Evolutionary conservation across 2,113 vertebrate species (phyloP).

Genomic region (Hirundichthys speculiger): DNA sequence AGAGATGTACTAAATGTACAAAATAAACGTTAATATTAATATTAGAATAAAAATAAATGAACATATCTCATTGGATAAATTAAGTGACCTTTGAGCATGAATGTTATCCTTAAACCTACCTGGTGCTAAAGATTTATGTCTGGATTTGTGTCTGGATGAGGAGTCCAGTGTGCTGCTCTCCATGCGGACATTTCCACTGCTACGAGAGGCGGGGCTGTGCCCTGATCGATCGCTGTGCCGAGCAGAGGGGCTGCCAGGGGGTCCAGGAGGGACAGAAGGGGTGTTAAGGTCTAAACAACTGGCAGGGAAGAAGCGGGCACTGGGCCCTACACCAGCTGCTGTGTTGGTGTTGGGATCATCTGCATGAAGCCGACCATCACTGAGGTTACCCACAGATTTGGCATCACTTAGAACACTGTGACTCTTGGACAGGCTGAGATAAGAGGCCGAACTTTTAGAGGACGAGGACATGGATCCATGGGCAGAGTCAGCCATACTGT

Average conservation of each 20-base stretch:
- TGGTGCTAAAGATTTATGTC: constrained; percentile 69
- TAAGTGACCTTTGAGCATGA: background rate
- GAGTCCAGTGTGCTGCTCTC: constrained; percentile 94
- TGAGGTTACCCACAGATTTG: constrained; percentile 96
- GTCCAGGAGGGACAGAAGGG: constrained; percentile 59
- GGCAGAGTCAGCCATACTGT: constrained; percentile 87
- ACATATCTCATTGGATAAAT: background rate
- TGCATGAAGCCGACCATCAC: constrained; percentile 88
- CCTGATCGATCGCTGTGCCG: constrained; percentile 79
- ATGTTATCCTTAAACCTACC: constrained; percentile 38
- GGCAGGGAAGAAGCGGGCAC: constrained; percentile 91
- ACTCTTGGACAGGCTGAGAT: constrained; percentile 95
- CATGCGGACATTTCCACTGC: constrained; percentile 85
- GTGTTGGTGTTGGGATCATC: constrained; percentile 78
- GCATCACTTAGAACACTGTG: constrained; percentile 93
- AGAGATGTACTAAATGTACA: too few species aligned
- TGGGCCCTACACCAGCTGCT: constrained; percentile 63
- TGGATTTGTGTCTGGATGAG: constrained; percentile 86
- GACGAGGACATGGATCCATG: constrained; percentile 90
- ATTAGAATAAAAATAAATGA: too few species aligned
- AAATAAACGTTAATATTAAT: too few species aligned
- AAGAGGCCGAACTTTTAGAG: constrained; percentile 91
- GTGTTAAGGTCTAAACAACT: constrained; percentile 96
- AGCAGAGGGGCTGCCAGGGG: constrained; percentile 75
- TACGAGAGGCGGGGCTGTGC: constrained; percentile 86